Evolutionary conservation across 1,140 invertebrate species (phyloP), one percentile per base, ranked within the genome.

Genomic region (Bombus waltoni): DNA sequence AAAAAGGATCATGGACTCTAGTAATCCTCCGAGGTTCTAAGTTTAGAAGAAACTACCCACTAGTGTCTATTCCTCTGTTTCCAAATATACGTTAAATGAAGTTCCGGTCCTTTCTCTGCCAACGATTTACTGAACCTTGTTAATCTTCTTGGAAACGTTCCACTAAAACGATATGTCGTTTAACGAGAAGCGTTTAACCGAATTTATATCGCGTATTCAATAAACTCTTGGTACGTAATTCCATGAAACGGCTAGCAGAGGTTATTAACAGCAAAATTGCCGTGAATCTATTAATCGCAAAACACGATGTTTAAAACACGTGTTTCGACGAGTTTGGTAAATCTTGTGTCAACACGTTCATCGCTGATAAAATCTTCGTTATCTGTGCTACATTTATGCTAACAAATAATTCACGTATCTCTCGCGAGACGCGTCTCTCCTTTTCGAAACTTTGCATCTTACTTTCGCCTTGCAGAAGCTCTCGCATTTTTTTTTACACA

Each of bases 1-100:
- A 77, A 78, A 28, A 70, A 68, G 38, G 35, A 68, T 68, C 73
- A 35, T 10, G 65, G 81, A 77, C 42, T 53, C 66, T 35, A 13
- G 13, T 40, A 44, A 75, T 82, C 62, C 40, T 68, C 10, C 28
- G 8, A 11, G 42, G 3, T 44, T 47, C 28, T 11, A 32, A 78
- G 28, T 77, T 77, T 22, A 59, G 62, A 44, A 82, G 47, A 44
- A 83, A 66, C 38, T 53, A 3, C 28, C 1, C n/a, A 1, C 18
- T n/a, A n/a, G 28, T n/a, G 25, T 42, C 38, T 65, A n/a, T 25
- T 65, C n/a, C 75, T 22, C 74, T 8, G 53, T 78, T 66, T 1
- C 44, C 28, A 40, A 8, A 66, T 35, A n/a, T 40, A 59, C 62
- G 10, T 10, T 32, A 6, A 62, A 77, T 77, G 65, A 32, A 47